Percentiles rank a stretch among this genome's conserved stretches.
phyloP scores from a whole-genome alignment of 2,113 vertebrate species.

The Chlorocebus sabaeus region DNA sequence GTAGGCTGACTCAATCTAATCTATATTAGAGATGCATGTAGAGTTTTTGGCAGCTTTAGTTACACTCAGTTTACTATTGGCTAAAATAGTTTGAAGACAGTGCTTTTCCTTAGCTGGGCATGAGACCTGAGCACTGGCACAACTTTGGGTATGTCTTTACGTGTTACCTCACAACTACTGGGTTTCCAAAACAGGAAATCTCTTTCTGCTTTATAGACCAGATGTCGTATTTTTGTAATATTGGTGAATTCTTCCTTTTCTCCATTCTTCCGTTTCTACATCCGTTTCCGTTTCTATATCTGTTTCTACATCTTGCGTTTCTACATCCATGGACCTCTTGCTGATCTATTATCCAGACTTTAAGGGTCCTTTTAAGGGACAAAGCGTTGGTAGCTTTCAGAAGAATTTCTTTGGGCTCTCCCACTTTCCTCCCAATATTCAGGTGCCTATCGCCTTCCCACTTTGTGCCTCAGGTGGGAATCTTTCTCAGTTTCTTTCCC shows the following conservation, averaged over 20 bases:
- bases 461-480: background rate
- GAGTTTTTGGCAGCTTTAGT: background rate
- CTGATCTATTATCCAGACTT: background rate
- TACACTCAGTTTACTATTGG: background rate
- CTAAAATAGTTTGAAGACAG: background rate
- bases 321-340: background rate
- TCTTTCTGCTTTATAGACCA: background rate
- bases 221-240: background rate
- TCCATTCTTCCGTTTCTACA: background rate
- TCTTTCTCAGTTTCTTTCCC: background rate
- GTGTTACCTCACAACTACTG: background rate
- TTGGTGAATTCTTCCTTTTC: background rate
- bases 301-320: background rate
- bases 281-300: too few species aligned
- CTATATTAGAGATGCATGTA: background rate
- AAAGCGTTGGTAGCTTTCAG: background rate
- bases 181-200: background rate
- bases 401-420: background rate
- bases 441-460: rapidly evolving
- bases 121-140: background rate
- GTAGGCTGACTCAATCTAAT: background rate
- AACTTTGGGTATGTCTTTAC: rapidly evolving
- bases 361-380: too few species aligned
- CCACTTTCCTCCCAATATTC: background rate
- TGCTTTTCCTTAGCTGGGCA: background rate